Evolutionary conservation across 2,888 invertebrate species (phyloP), one percentile per base, ranked within the genome.

Genomic region (Gnatocerus cornutus): DNA sequence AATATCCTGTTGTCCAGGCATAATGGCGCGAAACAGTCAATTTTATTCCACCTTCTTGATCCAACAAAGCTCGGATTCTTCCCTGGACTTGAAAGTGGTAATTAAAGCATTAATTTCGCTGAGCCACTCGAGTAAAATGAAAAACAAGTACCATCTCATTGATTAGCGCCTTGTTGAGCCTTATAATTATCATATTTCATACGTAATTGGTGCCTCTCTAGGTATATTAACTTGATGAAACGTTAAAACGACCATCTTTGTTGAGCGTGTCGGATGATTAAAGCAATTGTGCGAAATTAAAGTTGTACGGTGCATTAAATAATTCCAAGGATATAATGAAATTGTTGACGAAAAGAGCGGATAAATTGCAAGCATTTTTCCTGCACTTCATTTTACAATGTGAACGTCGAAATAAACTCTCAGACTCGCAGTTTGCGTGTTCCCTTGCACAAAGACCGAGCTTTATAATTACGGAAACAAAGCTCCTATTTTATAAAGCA

Each of bases 391-490:
- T 59, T 59, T 59, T 30, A 62, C 12, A 62, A 71, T 69, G 43
- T 45, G 68, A 68, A 50, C 55, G 69, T 52, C 62, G 68, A 68
- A 69, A 72, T 70, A 68, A 62, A 64, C 70, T 72, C 64, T 71
- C 65, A 64, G 73, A 73, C 59, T 68, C 61, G 67, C 69, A 56
- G 71, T 29, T 41, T 12, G 16, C 63, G 55, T 65, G 55, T 62
- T 50, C 65, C 46, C 43, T 64, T 41, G 58, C 59, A 70, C 71
- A 74, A 75, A 74, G 70, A 65, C 61, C 64, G 62, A 52, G 66
- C 73, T 70, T 71, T 66, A 71, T 76, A 75, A 74, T 76, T 76
- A 73, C 68, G 68, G 71, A 73, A 74, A 76, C 76, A 76, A 76
- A 74, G 73, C 71, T 72, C 61, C 69, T 73, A 74, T 21, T 73